Percentiles rank a stretch among this genome's conserved stretches.
These are phyloP conservation scores for Aquatica leii DNA, from an alignment of 2,888 invertebrate genomes.

Conservation along the genomic window DNA sequence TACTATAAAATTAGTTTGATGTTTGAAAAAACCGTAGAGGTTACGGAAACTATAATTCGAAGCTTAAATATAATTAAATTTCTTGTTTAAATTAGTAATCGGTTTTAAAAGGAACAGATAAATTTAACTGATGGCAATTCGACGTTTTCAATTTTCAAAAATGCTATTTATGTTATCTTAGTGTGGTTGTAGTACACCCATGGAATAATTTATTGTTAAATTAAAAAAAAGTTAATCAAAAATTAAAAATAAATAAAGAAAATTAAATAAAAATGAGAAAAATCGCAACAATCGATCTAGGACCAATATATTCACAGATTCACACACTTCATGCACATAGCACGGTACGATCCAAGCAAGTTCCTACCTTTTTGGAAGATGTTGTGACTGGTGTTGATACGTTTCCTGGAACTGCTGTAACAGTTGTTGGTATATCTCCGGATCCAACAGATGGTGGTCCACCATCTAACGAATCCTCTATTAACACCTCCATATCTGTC, in stretches of 20 bases:
- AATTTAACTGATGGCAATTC: too few species aligned
- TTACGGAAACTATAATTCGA: too few species aligned
- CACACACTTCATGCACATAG: constrained; percentile 35
- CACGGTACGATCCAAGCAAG: constrained; percentile 19
- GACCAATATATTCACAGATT: constrained; percentile 28
- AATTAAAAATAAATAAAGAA: constrained; percentile 14
- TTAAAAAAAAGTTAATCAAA: constrained; percentile 13
- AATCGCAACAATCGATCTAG: constrained; percentile 21
- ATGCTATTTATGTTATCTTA: too few species aligned
- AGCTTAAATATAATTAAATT: too few species aligned
- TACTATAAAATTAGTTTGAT: too few species aligned
- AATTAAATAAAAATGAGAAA: constrained; percentile 21
- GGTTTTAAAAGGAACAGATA: too few species aligned
- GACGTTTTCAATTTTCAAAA: too few species aligned
- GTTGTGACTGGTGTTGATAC: constrained; percentile 62
- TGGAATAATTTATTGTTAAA: constrained; percentile 31
- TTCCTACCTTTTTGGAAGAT: constrained; percentile 55
- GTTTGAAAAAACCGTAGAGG: too few species aligned
- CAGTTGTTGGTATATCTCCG: constrained; percentile 72
- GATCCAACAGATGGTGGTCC: constrained; percentile 85
- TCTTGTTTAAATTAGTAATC: too few species aligned
- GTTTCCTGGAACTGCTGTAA: constrained; percentile 26
- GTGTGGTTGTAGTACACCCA: constrained; percentile 25
- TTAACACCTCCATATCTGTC: constrained; percentile 70
- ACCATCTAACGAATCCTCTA: constrained; percentile 84